Percentiles rank a stretch among this genome's conserved stretches.
phyloP scores from a whole-genome alignment of 2,113 vertebrate genomes.

The Entelurus aequoreus region DNA sequence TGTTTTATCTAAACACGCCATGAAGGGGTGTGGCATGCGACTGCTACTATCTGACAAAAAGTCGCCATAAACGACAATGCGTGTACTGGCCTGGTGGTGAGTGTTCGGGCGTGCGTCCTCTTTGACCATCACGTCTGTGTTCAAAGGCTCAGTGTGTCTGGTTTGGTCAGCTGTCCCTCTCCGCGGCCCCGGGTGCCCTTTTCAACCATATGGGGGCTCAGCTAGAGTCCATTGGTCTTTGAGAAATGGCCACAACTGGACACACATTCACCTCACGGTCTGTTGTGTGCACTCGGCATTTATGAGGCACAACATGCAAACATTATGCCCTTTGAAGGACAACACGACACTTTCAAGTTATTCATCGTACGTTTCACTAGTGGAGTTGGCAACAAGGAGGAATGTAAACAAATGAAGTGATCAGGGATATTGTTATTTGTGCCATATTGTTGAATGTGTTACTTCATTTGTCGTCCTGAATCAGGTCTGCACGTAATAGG shows the following conservation, averaged over 20 bases:
- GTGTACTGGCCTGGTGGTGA: too few species aligned
- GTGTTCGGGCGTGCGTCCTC: neutral
- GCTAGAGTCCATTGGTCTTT: conserved; percentile 57
- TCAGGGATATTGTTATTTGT: too few species aligned
- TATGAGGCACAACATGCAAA: neutral
- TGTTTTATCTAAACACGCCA: too few species aligned
- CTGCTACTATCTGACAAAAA: neutral
- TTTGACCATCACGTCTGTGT: conserved; percentile 38
- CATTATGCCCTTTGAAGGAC: neutral
- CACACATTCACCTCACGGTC: conserved; percentile 45
- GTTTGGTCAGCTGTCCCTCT: conserved; percentile 73
- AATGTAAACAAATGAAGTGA: too few species aligned
- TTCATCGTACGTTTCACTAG: too few species aligned
- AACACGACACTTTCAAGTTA: too few species aligned
- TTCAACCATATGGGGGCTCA: conserved; percentile 52
- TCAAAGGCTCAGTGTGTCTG: conserved; percentile 62
- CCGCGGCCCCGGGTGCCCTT: conserved; percentile 45
- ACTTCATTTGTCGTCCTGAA: too few species aligned
- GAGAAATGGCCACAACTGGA: conserved; percentile 71
- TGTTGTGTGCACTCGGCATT: neutral
- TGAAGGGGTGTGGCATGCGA: too few species aligned
- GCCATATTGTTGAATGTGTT: too few species aligned
- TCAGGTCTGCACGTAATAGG: too few species aligned
- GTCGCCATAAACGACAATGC: too few species aligned
- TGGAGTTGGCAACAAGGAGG: too few species aligned